These are phyloP conservation scores for Acleris emargana DNA, from an alignment of 2,888 invertebrate species.

Conservation along the genomic window DNA sequence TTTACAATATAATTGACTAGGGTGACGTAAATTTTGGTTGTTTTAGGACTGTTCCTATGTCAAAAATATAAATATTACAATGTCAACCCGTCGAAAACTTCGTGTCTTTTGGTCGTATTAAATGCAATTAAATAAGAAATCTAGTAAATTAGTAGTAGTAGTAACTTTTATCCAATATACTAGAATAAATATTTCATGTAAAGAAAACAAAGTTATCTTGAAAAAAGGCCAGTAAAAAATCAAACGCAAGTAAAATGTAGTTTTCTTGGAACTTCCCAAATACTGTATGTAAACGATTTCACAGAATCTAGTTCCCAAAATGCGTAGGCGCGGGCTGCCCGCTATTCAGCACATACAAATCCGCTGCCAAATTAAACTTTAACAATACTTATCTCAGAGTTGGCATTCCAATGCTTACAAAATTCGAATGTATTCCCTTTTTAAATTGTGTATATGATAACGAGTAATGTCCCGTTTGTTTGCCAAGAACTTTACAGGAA, in stretches of 20 bases:
- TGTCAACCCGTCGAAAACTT: neutral
- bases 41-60: constrained; percentile 1
- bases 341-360: neutral
- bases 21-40: constrained; percentile 38
- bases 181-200: too few relatives aligned
- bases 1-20: constrained; percentile 44
- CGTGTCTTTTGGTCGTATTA: too few relatives aligned
- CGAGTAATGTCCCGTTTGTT: constrained; percentile 23
- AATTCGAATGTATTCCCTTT: too few relatives aligned
- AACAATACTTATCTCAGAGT: neutral
- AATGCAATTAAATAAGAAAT: too few relatives aligned
- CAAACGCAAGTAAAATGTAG: neutral
- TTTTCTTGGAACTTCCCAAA: neutral
- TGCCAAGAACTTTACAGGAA: constrained; percentile 27
- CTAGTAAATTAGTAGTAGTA: too few relatives aligned
- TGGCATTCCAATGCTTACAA: neutral
- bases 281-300: constrained; percentile 3
- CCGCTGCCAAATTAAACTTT: neutral
- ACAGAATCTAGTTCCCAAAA: constrained; percentile 10
- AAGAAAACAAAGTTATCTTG: too few relatives aligned
- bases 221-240: neutral
- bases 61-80: neutral
- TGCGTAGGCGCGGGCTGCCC: constrained; percentile 29
- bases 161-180: too few relatives aligned
- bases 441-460: too few relatives aligned